Conservation (phyloP, 2,888 invertebrate genomes). For the Oscheius sp. region DNA sequence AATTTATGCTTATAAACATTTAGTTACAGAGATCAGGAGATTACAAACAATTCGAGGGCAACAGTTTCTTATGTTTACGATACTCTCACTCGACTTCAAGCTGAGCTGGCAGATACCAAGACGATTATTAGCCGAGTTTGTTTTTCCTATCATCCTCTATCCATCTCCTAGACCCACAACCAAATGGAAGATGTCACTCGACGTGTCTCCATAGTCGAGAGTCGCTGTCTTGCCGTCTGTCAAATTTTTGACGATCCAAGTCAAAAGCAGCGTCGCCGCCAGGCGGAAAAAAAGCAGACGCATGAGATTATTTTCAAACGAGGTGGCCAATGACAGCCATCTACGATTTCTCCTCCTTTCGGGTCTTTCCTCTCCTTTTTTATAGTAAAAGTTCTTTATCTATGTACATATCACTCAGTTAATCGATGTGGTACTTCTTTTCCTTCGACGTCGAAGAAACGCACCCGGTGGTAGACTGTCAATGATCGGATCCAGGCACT, state of each 20-base stretch:
- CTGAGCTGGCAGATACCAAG: not conserved
- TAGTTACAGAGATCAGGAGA: not conserved
- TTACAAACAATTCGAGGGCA: constrained; percentile 3
- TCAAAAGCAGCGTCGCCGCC: constrained; percentile 48
- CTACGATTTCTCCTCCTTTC: not conserved
- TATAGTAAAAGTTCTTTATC: constrained; percentile 2
- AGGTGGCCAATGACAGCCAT: constrained; percentile 32
- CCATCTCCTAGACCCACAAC: constrained; percentile 39
- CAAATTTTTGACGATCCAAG: constrained; percentile 41
- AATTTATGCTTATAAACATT: not conserved
- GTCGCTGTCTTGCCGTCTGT: constrained; percentile 50
- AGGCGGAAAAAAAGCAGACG: constrained; percentile 37
- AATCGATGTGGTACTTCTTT: constrained; percentile 1
- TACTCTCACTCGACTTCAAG: not conserved
- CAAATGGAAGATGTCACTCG: constrained; percentile 47
- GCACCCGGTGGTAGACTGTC: constrained; percentile 55
- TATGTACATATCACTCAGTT: not conserved
- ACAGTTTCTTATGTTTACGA: constrained; percentile 16
- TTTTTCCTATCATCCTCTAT: not conserved
- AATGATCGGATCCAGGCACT: constrained; percentile 63
- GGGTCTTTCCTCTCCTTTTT: not conserved
- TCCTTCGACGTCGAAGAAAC: constrained; percentile 41
- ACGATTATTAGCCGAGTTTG: not conserved
- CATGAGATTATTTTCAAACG: constrained; percentile 50
- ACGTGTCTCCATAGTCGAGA: constrained; percentile 50